phyloP scores from a whole-genome alignment of 2,888 invertebrate species.

The Sphaerophoria rueppellii region DNA sequence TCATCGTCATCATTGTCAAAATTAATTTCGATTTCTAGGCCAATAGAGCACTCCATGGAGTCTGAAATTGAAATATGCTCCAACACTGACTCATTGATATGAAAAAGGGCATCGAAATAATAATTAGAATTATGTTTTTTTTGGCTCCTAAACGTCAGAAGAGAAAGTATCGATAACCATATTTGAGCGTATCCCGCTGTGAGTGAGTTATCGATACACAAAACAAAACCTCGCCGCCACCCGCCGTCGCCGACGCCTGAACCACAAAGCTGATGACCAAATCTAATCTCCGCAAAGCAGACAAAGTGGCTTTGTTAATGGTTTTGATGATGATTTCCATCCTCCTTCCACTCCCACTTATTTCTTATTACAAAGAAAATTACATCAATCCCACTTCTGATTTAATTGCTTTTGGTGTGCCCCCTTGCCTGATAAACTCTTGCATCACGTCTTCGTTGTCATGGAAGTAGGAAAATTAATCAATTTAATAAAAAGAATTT shows the following conservation, averaged over 20 bases:
- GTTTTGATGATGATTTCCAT: conserved; percentile 45
- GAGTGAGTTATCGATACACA: neutral
- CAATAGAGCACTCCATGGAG: neutral
- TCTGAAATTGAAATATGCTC: neutral
- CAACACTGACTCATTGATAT: neutral
- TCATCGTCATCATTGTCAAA: neutral
- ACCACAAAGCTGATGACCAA: conserved; percentile 48
- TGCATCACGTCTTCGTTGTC: neutral
- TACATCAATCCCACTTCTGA: conserved; percentile 54
- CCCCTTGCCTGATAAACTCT: conserved; percentile 51
- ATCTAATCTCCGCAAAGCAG: conserved; percentile 18
- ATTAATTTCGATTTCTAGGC: neutral
- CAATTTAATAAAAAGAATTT: conserved; percentile 49
- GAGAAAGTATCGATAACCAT: conserved; percentile 25
- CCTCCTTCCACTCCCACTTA: conserved; percentile 39
- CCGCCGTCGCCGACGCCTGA: too few species aligned
- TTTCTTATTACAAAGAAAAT: conserved; percentile 11
- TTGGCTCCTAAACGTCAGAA: neutral
- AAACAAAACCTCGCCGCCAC: too few species aligned
- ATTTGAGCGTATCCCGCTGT: neutral
- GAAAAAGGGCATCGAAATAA: neutral
- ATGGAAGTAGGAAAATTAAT: conserved; percentile 37
- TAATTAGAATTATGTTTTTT: neutral
- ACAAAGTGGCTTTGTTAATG: conserved; percentile 52
- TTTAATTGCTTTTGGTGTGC: conserved; percentile 59